Evolutionary conservation across 2,888 invertebrate genomes (phyloP), one percentile per base, ranked within the genome.

Genomic region (Plutella xylostella): DNA sequence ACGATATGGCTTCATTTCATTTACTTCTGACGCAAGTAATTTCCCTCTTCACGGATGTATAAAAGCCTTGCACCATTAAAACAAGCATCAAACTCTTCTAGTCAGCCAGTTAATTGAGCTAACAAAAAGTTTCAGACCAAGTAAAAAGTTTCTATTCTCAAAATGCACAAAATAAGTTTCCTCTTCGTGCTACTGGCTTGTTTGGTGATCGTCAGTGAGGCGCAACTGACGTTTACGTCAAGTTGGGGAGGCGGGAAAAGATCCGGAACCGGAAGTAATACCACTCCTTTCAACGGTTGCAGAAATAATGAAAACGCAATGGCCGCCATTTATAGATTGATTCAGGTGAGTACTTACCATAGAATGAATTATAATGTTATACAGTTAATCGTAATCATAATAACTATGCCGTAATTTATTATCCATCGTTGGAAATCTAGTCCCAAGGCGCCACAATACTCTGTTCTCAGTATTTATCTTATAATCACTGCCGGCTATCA

Each of bases 191-290:
- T 54, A 12, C 15, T 52, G 45, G 20, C 50, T 9, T 47, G 47
- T 17, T 35, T 58, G 37, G 46, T 53, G 14, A 47, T 48, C 3
- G 21, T 53, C 18, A 51, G 56, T 44, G 65, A 74, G 1, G 86
- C 77, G 0, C 87, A 87, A 56, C 60, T 87, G 30, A 87, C 87
- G 4, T 87, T 87, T 58, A 86, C 86, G 0, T 85, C 87, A 0
- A 80, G 77, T 43, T 87, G 87, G 87, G 82, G 85, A 18, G 33
- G 72, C 0, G 80, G 79, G 1, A 76, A 80, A 50, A 69, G 86
- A 12, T 62, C 68, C 17, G 42, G 42, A 2, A 30, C 30, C 25
- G 60, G 60, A 0, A n/a, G n/a, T n/a, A n/a, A n/a, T n/a, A n/a
- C n/a, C n/a, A 65, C 57, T 0, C 57, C 68, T 0, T 52, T 70